Evolutionary conservation across 2,888 invertebrate genomes (phyloP), one percentile per base, ranked within the genome.

Genomic region (Eupithecia vulgata): DNA sequence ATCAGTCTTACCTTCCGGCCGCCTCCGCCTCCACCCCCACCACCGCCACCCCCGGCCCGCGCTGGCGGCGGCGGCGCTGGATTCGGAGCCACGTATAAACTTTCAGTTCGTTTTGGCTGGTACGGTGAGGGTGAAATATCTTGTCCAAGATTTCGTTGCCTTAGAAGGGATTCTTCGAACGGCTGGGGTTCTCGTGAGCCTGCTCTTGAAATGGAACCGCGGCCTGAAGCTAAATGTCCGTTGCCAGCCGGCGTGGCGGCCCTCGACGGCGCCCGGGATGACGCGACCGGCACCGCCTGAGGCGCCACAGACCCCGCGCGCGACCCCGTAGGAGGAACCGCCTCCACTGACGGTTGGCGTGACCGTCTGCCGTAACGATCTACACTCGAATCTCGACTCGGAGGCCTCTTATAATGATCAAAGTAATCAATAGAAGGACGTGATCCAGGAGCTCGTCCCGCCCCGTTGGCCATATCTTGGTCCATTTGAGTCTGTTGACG

Each of bases 371-470:
- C 96, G 86, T 97, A 97, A 76, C 97, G 95, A 92, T 98, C 98
- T 65, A 97, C 97, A 81, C 98, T 98, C 76, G 97, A 96, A 88
- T 98, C 98, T 86, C 98, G 95, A 93, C 98, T 98, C 0, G 98
- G 98, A 70, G 98, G 98, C 88, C 97, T 95, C 90, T 98, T 98
- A 90, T 99, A 99, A 88, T 99, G 99, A 90, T 99, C 99, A 88
- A 98, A 98, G 86, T 98, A 97, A 90, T 98, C 98, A 86, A 97
- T 97, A 81, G 97, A 97, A 15, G 97, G 91, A 17, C 94, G 87
- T 1, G 87, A 81, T n/a, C 90, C 90, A 34, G 86, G 82, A 45
- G 85, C 84, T 57, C 90, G 86, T 17, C 91, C 86, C 21, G 87
- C 84, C 61, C 91, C 91, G 65, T 92, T 92, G 8, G 89, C 81